These are phyloP conservation scores for Salticus scenicus DNA, from an alignment of 2,888 invertebrate species.

Conservation along the genomic window DNA sequence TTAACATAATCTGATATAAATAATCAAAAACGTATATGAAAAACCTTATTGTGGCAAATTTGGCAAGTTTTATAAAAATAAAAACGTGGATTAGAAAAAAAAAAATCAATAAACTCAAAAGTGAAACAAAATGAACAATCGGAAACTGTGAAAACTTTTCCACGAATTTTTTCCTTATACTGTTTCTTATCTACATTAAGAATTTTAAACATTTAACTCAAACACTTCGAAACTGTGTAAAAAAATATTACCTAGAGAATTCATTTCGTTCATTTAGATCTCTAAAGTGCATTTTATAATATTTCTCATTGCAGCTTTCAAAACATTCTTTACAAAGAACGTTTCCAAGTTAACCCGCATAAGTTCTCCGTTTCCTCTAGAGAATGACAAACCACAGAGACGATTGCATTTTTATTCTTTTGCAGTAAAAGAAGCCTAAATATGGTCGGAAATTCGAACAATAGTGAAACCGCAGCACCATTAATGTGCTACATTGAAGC, in stretches of 20 bases:
- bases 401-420: constrained; percentile 40
- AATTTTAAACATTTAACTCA: too few relatives aligned
- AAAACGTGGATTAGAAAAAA: too few relatives aligned
- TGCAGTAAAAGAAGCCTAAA: constrained; percentile 38
- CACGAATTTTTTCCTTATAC: too few relatives aligned
- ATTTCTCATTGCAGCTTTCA: constrained; percentile 6
- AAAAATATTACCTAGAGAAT: not conserved
- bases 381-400: constrained; percentile 27
- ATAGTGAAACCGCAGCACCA: constrained; percentile 18
- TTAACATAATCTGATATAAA: too few relatives aligned
- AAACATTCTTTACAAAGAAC: constrained; percentile 8
- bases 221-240: too few relatives aligned
- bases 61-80: too few relatives aligned
- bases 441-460: constrained; percentile 41
- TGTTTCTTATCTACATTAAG: too few relatives aligned
- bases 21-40: too few relatives aligned
- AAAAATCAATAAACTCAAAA: too few relatives aligned
- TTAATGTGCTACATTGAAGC: constrained; percentile 35
- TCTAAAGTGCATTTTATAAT: constrained; percentile 10
- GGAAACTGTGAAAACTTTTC: too few relatives aligned
- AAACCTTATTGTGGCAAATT: too few relatives aligned
- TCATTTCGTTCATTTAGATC: not conserved
- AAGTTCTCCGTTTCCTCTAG: constrained; percentile 6
- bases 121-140: too few relatives aligned
- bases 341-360: not conserved